Evolutionary conservation across 2,888 invertebrate species (phyloP), one percentile per base, ranked within the genome.

Genomic region (Clepsis dumicolana): DNA sequence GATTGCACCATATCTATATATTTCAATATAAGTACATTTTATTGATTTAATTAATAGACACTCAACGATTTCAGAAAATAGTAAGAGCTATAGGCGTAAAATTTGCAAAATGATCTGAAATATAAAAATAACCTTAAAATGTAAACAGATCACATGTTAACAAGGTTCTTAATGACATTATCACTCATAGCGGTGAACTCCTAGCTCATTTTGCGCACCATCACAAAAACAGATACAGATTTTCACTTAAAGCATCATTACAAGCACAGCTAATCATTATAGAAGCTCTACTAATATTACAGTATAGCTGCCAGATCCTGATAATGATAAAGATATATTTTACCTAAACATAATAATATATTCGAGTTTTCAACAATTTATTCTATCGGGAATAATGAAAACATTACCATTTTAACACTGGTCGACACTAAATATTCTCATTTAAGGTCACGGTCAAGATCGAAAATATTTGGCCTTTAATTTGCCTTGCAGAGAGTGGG

Each of bases 1-100:
- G 25, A 44, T 56, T 67, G 56, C 56, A 67, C 38, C 48, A 67
- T 56, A 62, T 62, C 44, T 66, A 66, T 66, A 61, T 66, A 66
- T 66, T 61, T 66, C 65, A 44, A 35, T 53, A 66, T 66, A 65
- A 61, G 53, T 61, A 65, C 53, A 41, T 41, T 44, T 57, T 57
- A 60, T 32, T 32, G 56, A 25, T 29, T 56, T 56, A 7, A 56
- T 56, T 35, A 32, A 56, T 56, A 56, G 56, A 66, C 54, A 66
- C 24, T 32, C 24, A 53, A 65, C 35, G 29, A 56, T 44, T 52
- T 52, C 41, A 60, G 24, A 54, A 56, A 56, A 56, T 21, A 24
- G 25, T 53, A 27, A 48, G 16, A 61, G 24, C 44, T 61, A 54
- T 61, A 54, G 21, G 21, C 41, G 10, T 44, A 48, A 35, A 56